Evolutionary conservation across 2,888 invertebrate species (phyloP).

Genomic region (Gymnocheta viridis): DNA sequence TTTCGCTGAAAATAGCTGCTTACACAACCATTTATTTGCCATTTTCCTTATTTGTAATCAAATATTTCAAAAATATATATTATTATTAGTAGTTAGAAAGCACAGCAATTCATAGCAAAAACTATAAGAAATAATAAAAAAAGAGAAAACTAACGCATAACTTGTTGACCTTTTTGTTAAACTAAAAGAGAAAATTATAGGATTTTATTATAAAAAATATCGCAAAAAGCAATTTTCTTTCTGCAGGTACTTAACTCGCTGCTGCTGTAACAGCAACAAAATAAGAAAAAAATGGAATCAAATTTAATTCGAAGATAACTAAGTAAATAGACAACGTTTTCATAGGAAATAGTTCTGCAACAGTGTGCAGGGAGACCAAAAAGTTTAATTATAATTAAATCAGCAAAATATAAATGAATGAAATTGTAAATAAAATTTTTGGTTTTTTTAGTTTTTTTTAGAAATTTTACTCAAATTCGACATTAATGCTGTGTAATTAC

Average conservation of each 20-base stretch:
- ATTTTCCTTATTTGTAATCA: neutral
- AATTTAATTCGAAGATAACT: too few relatives aligned
- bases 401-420: neutral
- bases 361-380: neutral
- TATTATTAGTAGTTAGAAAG: constrained; percentile 26
- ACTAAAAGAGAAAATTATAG: constrained; percentile 16
- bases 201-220: constrained; percentile 39
- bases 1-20: neutral
- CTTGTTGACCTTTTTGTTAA: constrained; percentile 43
- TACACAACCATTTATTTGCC: neutral
- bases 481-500: too few relatives aligned
- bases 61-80: neutral
- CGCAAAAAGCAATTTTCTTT: constrained; percentile 53
- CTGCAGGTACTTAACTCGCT: constrained; percentile 25
- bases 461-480: too few relatives aligned
- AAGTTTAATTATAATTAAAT: neutral
- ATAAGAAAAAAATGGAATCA: neutral
- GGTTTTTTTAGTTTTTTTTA: too few relatives aligned
- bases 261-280: constrained; percentile 13
- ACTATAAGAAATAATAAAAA: neutral
- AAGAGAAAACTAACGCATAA: neutral
- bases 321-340: neutral
- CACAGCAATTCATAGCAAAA: neutral
- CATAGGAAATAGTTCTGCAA: neutral
- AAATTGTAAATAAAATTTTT: neutral